Percentiles rank a stretch among this genome's conserved stretches.
Conservation (phyloP, 2,113 vertebrate species). For the Kryptolebias marmoratus region DNA sequence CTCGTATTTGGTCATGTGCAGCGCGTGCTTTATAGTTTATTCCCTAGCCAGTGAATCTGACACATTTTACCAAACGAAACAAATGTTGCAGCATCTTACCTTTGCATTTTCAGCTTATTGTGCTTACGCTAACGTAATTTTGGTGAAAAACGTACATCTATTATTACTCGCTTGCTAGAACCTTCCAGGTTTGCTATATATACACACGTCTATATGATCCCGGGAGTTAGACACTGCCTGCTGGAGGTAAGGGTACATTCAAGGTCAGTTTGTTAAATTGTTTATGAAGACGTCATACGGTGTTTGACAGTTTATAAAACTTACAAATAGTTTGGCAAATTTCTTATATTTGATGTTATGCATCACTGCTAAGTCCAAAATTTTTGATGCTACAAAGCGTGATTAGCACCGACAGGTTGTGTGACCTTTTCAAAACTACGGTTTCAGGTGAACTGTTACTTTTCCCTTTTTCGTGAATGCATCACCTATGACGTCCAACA, state of each 20-base stretch:
- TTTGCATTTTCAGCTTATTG: not conserved
- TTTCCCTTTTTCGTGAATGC: not conserved
- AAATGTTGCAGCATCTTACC: not conserved
- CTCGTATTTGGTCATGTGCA: not conserved
- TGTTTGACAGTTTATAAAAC: not conserved
- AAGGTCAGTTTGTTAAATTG: not conserved
- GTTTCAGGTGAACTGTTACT: accelerated
- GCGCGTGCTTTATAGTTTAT: too few species aligned
- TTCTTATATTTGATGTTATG: not conserved
- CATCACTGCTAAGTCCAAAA: accelerated
- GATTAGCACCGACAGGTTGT: not conserved
- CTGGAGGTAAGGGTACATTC: not conserved
- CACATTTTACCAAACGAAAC: not conserved
- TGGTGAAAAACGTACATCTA: not conserved
- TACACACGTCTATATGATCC: too few species aligned
- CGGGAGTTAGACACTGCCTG: not conserved
- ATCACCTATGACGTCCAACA: not conserved
- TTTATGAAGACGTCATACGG: not conserved
- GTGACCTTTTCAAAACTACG: not conserved
- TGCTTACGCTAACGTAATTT: not conserved
- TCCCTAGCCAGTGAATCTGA: not conserved
- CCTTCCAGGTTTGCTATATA: not conserved
- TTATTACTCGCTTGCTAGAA: not conserved
- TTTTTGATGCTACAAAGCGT: too few species aligned
- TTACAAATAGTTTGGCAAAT: not conserved